Conservation (phyloP, 2,113 vertebrate genomes). For the Eulemur macaco region DNA sequence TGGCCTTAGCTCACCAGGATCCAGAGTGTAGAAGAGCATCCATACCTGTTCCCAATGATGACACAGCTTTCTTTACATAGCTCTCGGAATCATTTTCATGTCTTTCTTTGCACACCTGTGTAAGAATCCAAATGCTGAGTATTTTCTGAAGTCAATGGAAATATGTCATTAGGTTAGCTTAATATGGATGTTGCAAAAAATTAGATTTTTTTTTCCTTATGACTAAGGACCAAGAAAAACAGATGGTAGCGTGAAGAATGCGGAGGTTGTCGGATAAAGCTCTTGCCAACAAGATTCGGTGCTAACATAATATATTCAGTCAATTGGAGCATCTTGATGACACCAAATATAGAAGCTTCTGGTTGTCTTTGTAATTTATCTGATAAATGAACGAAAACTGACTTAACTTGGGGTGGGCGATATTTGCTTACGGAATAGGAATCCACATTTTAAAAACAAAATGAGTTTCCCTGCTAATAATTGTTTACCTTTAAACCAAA, state of each 20-base stretch:
- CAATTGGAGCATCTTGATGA: conserved; percentile 59
- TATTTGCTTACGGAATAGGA: conserved; percentile 23
- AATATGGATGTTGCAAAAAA: conserved; percentile 41
- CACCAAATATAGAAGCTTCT: conserved; percentile 69
- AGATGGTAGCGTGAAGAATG: conserved; percentile 70
- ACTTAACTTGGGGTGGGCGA: neutral
- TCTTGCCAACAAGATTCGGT: conserved; percentile 58
- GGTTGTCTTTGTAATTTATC: conserved; percentile 38
- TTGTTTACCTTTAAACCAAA: neutral
- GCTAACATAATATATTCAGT: conserved; percentile 63
- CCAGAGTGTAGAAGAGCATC: neutral
- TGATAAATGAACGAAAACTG: conserved; percentile 41
- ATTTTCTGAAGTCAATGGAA: conserved; percentile 59
- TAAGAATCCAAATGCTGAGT: conserved; percentile 29
- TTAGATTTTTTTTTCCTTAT: neutral
- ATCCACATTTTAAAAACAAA: conserved; percentile 2
- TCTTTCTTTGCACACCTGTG: conserved; percentile 4
- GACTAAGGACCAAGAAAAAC: conserved; percentile 67
- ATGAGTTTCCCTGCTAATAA: neutral
- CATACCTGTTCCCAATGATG: neutral
- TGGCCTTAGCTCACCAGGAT: neutral
- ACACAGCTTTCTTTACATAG: conserved; percentile 27
- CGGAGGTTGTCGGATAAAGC: conserved; percentile 52
- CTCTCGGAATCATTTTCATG: conserved; percentile 52
- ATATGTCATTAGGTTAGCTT: conserved; percentile 59